A percentile compares a stretch with the other conserved stretches of the same genome.
These are phyloP conservation scores for Chloroceryle inda DNA, from an alignment of 2,797 vertebrate genomes.

Conservation along the genomic window DNA sequence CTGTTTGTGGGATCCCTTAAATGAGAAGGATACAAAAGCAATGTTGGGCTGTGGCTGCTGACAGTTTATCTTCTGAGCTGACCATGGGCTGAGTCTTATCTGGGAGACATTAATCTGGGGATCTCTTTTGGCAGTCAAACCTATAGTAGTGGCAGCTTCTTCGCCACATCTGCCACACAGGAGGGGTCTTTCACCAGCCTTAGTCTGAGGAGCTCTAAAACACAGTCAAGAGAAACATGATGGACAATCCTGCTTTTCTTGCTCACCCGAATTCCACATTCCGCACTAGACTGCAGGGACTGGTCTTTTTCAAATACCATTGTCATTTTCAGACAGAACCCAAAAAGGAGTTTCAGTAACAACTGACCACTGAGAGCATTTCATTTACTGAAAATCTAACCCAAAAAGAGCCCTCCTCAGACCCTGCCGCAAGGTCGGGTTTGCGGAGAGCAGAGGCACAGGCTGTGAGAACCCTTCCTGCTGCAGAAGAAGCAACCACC, in stretches of 20 bases:
- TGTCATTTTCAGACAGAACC: neutral
- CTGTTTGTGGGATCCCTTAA: neutral
- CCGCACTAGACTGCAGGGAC: neutral
- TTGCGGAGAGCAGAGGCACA: neutral
- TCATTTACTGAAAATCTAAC: neutral
- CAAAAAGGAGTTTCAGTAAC: neutral
- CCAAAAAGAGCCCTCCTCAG: neutral
- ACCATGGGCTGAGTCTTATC: neutral
- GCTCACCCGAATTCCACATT: neutral
- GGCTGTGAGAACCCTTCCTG: neutral
- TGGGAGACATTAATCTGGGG: neutral
- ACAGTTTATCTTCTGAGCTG: neutral
- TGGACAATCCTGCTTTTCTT: neutral
- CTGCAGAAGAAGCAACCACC: neutral
- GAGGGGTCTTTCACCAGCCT: neutral
- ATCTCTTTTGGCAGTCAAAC: neutral
- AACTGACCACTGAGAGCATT: neutral
- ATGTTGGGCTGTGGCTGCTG: neutral
- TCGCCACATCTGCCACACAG: neutral
- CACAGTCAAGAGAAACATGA: neutral
- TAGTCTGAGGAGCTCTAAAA: neutral
- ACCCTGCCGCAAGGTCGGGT: fast-evolving
- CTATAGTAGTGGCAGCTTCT: neutral
- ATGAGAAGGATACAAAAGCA: neutral
- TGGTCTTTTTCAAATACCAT: neutral